Evolutionary conservation across 2,888 invertebrate genomes (phyloP).

Genomic region (Platycheirus rosarum): DNA sequence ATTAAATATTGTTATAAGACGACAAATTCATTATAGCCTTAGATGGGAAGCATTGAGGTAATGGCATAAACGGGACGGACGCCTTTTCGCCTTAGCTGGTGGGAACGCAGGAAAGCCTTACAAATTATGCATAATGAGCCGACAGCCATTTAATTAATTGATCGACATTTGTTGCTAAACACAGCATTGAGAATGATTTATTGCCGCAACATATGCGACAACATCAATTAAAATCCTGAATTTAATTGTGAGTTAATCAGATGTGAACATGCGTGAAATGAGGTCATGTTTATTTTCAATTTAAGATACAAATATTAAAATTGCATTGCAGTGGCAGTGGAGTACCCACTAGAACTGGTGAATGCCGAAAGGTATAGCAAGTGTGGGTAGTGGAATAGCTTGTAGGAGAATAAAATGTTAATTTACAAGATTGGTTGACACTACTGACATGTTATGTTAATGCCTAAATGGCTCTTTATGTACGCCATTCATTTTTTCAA

Average conservation of each 20-base stretch:
- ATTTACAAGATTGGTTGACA: slow-evolving; percentile 45
- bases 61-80: slow-evolving; percentile 2
- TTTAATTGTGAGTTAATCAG: slow-evolving; percentile 57
- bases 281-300: slow-evolving; percentile 71
- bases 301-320: slow-evolving; percentile 32
- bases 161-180: slow-evolving; percentile 63
- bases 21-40: slow-evolving; percentile 26
- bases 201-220: slow-evolving; percentile 50
- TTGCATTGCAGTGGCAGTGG: slow-evolving; percentile 23
- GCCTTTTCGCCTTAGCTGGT: neutral
- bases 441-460: neutral
- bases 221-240: slow-evolving; percentile 55
- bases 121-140: slow-evolving; percentile 59
- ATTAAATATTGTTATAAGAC: slow-evolving; percentile 14
- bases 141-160: slow-evolving; percentile 71
- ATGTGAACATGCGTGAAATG: slow-evolving; percentile 71
- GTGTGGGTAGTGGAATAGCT: slow-evolving; percentile 16
- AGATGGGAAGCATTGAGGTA: slow-evolving; percentile 13
- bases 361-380: neutral
- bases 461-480: neutral
- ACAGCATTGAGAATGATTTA: slow-evolving; percentile 64
- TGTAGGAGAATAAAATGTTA: slow-evolving; percentile 7
- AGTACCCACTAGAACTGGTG: too few species aligned
- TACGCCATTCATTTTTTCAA: neutral
- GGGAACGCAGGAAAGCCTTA: slow-evolving; percentile 16